Percentiles rank a stretch among this genome's conserved stretches.
These are phyloP conservation scores for Drosophila sturtevanti DNA, from an alignment of 1,140 invertebrate genomes.

Conservation along the genomic window DNA sequence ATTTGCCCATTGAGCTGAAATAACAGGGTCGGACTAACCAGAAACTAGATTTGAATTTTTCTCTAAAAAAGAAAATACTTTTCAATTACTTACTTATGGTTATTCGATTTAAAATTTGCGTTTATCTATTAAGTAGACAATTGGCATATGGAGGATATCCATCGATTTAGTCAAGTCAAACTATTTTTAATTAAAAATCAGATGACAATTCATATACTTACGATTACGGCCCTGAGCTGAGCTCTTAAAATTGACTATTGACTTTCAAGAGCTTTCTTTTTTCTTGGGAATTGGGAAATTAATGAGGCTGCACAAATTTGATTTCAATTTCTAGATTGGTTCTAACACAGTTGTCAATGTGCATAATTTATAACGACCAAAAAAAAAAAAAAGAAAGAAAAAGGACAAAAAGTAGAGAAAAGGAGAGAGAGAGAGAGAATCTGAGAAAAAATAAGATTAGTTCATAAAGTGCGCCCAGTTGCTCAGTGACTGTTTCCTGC, in stretches of 20 bases:
- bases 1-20: constrained; percentile 12
- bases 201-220: too few species aligned
- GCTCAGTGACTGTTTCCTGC: constrained; percentile 23
- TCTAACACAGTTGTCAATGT: constrained; percentile 54
- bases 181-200: too few species aligned
- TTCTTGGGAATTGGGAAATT: constrained; percentile 38
- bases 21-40: not conserved
- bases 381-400: constrained; percentile 43
- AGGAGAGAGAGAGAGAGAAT: constrained; percentile 34
- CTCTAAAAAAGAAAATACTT: too few species aligned
- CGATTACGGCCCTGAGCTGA: not conserved
- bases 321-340: constrained; percentile 72
- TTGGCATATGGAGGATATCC: too few species aligned
- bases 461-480: constrained; percentile 51
- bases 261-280: constrained; percentile 29
- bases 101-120: too few species aligned
- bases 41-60: too few species aligned
- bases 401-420: constrained; percentile 34
- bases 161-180: too few species aligned
- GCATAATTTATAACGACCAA: constrained; percentile 62
- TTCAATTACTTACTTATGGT: too few species aligned
- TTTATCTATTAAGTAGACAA: too few species aligned
- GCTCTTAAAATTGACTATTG: constrained; percentile 39
- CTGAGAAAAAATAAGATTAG: constrained; percentile 60
- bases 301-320: constrained; percentile 75